Conservation (phyloP, 2,888 invertebrate genomes). For the Ophonus ardosiacus region DNA sequence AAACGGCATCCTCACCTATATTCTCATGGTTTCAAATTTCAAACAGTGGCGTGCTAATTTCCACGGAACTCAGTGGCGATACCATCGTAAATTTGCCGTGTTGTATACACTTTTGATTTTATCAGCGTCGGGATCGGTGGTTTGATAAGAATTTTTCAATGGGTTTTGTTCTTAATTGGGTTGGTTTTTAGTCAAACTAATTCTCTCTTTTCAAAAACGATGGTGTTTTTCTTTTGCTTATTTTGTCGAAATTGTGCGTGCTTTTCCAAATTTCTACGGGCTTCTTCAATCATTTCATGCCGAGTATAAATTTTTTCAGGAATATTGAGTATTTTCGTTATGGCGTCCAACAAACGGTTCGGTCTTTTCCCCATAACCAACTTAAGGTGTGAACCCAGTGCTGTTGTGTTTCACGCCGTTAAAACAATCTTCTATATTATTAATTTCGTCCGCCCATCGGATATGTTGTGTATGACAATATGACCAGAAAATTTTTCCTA, state of each 20-base stretch:
- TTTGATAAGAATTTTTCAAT: conserved; percentile 18
- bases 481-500: no score
- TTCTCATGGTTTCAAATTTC: no score
- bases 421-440: conserved; percentile 53
- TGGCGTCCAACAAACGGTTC: background rate
- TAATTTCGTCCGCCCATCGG: conserved; percentile 34
- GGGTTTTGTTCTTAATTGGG: background rate
- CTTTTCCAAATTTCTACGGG: background rate
- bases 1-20: no score
- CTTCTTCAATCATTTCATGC: no score
- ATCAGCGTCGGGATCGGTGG: background rate
- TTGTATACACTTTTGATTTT: background rate
- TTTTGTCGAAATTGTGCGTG: background rate
- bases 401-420: conserved; percentile 50
- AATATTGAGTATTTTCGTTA: background rate
- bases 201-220: conserved; percentile 1
- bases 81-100: conserved; percentile 9
- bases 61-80: background rate
- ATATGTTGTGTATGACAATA: conserved; percentile 59
- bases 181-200: conserved; percentile 21
- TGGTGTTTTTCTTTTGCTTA: background rate
- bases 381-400: conserved; percentile 53
- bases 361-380: conserved; percentile 34
- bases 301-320: no score
- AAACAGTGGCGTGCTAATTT: no score